phyloP scores from a whole-genome alignment of 2,888 invertebrate genomes.

The Drepanosiphum platanoidis region DNA sequence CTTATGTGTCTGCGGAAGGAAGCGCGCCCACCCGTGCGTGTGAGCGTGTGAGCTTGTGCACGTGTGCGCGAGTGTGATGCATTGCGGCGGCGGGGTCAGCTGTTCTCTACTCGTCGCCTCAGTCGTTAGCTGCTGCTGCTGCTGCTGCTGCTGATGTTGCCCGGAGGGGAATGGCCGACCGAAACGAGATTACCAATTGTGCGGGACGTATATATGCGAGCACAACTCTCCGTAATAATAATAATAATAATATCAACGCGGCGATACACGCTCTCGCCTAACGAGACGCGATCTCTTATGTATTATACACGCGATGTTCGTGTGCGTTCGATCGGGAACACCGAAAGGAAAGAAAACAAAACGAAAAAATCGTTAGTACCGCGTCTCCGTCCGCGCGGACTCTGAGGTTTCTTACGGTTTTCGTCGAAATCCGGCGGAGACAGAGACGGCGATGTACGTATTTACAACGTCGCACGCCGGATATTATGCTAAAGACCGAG shows the following conservation, averaged over 20 bases:
- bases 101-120: background rate
- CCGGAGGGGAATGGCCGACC: background rate
- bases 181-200: conserved; percentile 23
- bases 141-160: background rate
- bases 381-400: background rate
- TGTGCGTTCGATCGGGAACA: background rate
- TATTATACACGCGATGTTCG: background rate
- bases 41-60: background rate
- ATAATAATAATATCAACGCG: background rate
- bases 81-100: background rate
- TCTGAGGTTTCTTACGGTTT: background rate
- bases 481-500: no score
- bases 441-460: no score
- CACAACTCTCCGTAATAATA: background rate
- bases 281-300: conserved; percentile 20
- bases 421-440: no score
- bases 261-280: conserved; percentile 3
- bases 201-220: background rate
- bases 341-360: background rate
- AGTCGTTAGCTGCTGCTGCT: background rate
- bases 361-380: background rate
- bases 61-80: background rate
- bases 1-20: background rate
- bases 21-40: background rate
- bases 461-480: no score